Evolutionary conservation across 2,888 invertebrate genomes (phyloP), one percentile per base, ranked within the genome.

Genomic region (Drosophila peninsularis): DNA sequence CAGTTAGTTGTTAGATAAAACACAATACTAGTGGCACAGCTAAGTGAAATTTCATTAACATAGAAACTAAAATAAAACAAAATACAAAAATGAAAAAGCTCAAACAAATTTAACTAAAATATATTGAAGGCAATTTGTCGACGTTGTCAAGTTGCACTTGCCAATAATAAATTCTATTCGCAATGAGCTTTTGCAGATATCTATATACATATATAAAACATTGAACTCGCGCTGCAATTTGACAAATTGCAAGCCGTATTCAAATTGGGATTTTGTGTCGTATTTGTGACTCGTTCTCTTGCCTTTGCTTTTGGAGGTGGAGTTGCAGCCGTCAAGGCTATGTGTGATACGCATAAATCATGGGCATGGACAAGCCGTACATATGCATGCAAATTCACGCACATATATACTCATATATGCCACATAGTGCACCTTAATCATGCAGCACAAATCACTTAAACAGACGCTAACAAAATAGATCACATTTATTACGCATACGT

Each of bases 201-300:
- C 56, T 13, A 52, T 54, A 49, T 37, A 6, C 36, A 44, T 55
- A 44, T 37, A 64, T 53, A 54, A 50, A 54, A 50, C 50, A 50
- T 50, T 76, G 67, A 72, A 75, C 64, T 56, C 53, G 64, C 54
- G 34, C 45, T 52, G 65, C 70, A 71, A 52, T 63, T 78, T 82
- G 87, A 83, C 84, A 86, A 74, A 86, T 83, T 75, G 80, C 70
- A 56, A 50, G 81, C 61, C 71, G 87, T 80, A 81, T 78, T 71
- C 57, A 75, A 73, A 86, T 72, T 61, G 54, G 34, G 44, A 32
- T 44, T 56, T 56, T 56, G 44, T 56, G 45, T 37, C 56, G 13
- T 32, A n/a, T 41, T 36, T 65, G 17, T 17, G 30, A n/a, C 17
- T 47, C 11, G 45, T 11, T 30, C 19, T 39, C 37, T 58, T 37